These are phyloP conservation scores for Camelus dromedarius DNA, from an alignment of 2,113 vertebrate species.

Conservation along the genomic window DNA sequence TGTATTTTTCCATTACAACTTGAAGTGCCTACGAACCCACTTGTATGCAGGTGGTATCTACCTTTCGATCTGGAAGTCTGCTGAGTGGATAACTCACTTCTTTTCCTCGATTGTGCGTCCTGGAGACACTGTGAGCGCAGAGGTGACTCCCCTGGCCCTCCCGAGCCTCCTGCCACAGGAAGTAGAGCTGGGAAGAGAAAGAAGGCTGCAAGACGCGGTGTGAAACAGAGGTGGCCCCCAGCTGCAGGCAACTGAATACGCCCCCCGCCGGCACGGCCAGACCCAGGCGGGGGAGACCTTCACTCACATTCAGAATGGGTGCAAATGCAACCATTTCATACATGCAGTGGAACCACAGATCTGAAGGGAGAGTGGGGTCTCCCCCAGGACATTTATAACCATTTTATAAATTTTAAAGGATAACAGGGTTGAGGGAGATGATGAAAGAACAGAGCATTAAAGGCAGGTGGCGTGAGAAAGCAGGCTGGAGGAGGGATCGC, in stretches of 20 bases:
- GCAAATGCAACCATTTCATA: neutral
- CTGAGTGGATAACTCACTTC: too few species aligned
- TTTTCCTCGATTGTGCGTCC: neutral
- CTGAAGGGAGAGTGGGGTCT: neutral
- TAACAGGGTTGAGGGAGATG: too few species aligned
- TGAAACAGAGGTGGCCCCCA: neutral
- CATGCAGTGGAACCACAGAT: neutral
- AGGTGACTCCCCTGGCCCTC: neutral
- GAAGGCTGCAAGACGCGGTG: neutral
- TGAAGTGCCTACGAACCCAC: neutral
- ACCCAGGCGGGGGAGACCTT: neutral
- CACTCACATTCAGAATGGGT: neutral
- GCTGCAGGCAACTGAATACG: too few species aligned
- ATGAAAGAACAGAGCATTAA: neutral
- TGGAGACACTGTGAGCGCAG: neutral
- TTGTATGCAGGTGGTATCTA: too few species aligned
- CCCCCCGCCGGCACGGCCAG: neutral
- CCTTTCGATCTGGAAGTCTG: neutral
- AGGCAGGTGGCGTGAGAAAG: neutral
- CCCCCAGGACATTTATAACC: too few species aligned
- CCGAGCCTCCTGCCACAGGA: neutral
- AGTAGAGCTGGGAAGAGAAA: too few species aligned
- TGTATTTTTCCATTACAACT: neutral
- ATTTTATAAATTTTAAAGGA: neutral
- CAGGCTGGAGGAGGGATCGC: accelerated